A percentile compares a stretch with the other conserved stretches of the same genome.
phyloP scores from a whole-genome alignment of 2,888 invertebrate species.

The Eumerus sabulonum region DNA sequence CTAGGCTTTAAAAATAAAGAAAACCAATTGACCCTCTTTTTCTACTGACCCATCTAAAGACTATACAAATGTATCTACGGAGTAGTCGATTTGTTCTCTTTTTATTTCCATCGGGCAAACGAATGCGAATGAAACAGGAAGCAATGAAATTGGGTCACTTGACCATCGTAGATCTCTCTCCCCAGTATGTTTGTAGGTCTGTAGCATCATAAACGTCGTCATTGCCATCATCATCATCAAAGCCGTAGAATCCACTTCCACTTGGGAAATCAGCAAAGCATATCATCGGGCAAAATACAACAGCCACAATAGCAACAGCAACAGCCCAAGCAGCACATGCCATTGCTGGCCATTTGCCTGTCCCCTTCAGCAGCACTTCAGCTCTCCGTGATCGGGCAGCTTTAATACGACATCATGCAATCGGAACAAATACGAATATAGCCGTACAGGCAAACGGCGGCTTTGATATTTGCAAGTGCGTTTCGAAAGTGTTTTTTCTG shows the following conservation, averaged over 20 bases:
- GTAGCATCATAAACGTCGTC: conserved; percentile 33
- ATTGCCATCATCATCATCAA: conserved; percentile 19
- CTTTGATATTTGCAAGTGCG: conserved; percentile 43
- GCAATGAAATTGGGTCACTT: conserved; percentile 58
- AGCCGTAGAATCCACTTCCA: conserved; percentile 15
- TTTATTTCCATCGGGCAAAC: conserved; percentile 27
- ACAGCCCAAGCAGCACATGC: no score
- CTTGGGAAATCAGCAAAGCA: conserved; percentile 50
- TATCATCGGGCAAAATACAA: conserved; percentile 30
- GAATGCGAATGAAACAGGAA: conserved; percentile 54
- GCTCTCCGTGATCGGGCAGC: conserved; percentile 15
- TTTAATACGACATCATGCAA: conserved; percentile 22
- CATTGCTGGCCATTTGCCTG: not conserved
- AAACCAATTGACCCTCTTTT: conserved; percentile 43
- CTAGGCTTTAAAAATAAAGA: conserved; percentile 34
- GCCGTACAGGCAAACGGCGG: not conserved
- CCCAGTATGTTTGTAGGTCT: conserved; percentile 42
- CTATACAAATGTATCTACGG: conserved; percentile 18
- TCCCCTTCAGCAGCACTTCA: not conserved
- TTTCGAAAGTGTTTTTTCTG: conserved; percentile 42
- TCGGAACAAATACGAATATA: conserved; percentile 4
- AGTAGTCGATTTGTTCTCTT: conserved; percentile 1
- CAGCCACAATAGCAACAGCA: no score
- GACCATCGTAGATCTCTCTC: conserved; percentile 46
- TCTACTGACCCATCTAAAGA: conserved; percentile 16